A percentile compares a stretch with the other conserved stretches of the same genome.
Evolutionary conservation across 2,113 vertebrate genomes (phyloP).

Genomic region (Taurulus bubalis): DNA sequence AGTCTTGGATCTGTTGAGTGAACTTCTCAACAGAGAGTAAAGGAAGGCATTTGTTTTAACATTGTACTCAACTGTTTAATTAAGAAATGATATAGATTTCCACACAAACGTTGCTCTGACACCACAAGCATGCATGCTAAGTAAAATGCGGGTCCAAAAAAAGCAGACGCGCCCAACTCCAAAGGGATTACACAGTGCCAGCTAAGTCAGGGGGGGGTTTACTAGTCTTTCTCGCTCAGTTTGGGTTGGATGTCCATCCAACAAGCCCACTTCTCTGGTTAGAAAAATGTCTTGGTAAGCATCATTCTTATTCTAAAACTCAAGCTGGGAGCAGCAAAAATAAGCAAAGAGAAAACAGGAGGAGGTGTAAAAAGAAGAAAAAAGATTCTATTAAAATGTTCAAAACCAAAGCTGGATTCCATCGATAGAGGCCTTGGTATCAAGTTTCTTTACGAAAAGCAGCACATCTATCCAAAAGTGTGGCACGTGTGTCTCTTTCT

Average conservation of each 20-base stretch:
- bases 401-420: conserved; percentile 72
- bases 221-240: conserved; percentile 62
- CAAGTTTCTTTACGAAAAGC: conserved; percentile 78
- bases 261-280: conserved; percentile 42
- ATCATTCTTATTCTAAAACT: conserved; percentile 44
- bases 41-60: conserved; percentile 25
- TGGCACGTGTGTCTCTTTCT: not conserved
- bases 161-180: conserved; percentile 48
- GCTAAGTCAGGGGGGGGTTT: conserved; percentile 68
- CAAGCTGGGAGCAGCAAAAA: conserved; percentile 51
- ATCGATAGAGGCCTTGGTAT: conserved; percentile 73
- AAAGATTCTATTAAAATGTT: conserved; percentile 50
- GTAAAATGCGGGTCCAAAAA: conserved; percentile 47
- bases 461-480: conserved; percentile 73
- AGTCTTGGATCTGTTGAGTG: not conserved
- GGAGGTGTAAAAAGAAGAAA: conserved; percentile 34
- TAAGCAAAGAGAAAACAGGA: conserved; percentile 48
- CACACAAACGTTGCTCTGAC: conserved; percentile 41
- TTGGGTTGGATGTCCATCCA: conserved; percentile 61
- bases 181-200: conserved; percentile 58
- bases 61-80: conserved; percentile 41
- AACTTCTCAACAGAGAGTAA: not conserved
- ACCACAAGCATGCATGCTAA: conserved; percentile 56
- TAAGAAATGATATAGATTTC: conserved; percentile 44
- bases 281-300: conserved; percentile 59